Conservation (phyloP, 1,140 invertebrate species). For the Drosophila santomea region DNA sequence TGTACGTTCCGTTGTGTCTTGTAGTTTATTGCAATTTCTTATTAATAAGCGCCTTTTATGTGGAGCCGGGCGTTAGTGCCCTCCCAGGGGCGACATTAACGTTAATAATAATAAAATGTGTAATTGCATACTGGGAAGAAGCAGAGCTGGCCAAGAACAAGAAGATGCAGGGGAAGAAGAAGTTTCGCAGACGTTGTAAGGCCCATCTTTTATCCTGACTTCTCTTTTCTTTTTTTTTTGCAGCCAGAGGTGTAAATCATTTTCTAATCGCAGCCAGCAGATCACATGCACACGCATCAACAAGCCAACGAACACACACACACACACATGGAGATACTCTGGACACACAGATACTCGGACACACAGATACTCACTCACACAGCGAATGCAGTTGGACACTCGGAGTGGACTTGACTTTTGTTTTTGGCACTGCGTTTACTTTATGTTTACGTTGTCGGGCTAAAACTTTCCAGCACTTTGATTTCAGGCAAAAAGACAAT, state of each 20-base stretch:
- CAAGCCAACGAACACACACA: slow-evolving; percentile 19
- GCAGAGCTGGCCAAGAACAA: neutral
- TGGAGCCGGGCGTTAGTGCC: slow-evolving; percentile 58
- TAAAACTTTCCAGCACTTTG: slow-evolving; percentile 1
- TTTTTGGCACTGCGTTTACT: slow-evolving; percentile 61
- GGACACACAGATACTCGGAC: neutral
- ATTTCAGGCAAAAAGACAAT: slow-evolving; percentile 47
- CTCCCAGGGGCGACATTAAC: slow-evolving; percentile 76
- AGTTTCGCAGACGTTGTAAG: slow-evolving; percentile 19
- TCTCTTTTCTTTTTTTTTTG: neutral
- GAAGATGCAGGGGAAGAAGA: slow-evolving; percentile 4
- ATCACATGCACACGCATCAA: slow-evolving; percentile 58
- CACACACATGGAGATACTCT: neutral
- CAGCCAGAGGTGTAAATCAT: slow-evolving; percentile 73
- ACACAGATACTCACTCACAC: slow-evolving; percentile 7
- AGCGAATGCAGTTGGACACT: slow-evolving; percentile 14
- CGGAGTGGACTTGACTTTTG: slow-evolving; percentile 56
- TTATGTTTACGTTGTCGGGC: slow-evolving; percentile 20
- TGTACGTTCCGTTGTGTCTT: slow-evolving; percentile 1
- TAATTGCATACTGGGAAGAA: slow-evolving; percentile 65
- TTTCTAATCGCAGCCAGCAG: slow-evolving; percentile 73
- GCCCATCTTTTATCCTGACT: neutral
- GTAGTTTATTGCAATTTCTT: slow-evolving; percentile 75
- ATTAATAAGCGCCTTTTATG: slow-evolving; percentile 80
- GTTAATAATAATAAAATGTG: slow-evolving; percentile 80